These are phyloP conservation scores for Acanthiza pusilla DNA, from an alignment of 2,797 vertebrate species.

Conservation along the genomic window DNA sequence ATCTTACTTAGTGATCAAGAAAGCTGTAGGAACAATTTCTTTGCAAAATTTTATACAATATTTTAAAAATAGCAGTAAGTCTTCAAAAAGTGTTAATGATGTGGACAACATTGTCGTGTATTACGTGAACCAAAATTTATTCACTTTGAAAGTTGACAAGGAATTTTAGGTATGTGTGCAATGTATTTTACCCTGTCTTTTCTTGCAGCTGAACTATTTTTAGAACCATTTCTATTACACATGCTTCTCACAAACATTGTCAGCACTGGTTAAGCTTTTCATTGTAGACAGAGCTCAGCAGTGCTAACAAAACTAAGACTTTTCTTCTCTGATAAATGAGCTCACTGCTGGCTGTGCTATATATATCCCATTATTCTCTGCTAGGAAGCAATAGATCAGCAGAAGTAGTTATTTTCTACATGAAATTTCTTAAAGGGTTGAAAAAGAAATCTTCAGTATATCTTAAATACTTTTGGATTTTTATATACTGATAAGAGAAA, in stretches of 20 bases:
- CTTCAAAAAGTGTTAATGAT: neutral
- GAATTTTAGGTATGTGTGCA: neutral
- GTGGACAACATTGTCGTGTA: neutral
- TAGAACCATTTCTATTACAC: neutral
- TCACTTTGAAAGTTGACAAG: neutral
- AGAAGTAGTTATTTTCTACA: neutral
- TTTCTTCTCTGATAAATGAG: neutral
- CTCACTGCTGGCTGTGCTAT: neutral
- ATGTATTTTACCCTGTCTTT: neutral
- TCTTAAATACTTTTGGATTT: neutral
- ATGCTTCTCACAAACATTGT: neutral
- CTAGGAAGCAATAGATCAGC: neutral
- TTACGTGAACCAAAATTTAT: neutral
- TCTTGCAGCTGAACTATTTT: neutral
- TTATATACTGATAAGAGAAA: neutral
- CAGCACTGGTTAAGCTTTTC: neutral
- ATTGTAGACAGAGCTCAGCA: neutral
- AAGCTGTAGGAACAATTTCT: neutral
- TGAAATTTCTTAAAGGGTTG: neutral
- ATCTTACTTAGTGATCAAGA: neutral
- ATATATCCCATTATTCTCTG: neutral
- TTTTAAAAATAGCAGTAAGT: neutral
- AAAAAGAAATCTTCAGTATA: neutral
- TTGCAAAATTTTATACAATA: neutral
- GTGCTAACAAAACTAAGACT: neutral